Base-by-base conservation (phyloP, 2,113 vertebrate species). In the Myrmecobius fasciatus region DNA sequence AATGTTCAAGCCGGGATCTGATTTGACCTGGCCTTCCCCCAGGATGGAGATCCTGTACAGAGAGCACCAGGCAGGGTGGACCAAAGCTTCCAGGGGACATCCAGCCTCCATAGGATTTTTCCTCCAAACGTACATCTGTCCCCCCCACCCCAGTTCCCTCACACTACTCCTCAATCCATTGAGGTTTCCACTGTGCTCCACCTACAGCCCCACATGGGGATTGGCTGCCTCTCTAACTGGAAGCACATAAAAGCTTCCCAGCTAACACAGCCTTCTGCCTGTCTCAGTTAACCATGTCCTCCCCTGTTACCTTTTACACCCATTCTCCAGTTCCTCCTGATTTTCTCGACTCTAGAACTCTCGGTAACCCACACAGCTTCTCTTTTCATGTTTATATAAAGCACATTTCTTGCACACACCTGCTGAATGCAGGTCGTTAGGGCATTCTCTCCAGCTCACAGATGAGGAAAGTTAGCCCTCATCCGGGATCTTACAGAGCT, bases 321-420 rank as follows among this genome's bases (percentile, higher is more conserved):
- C n/a, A 24, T 43, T 83, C n/a, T 83, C n/a, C n/a, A 20, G 14
- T 75, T n/a, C 12, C 31, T 67, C 31, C 56, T 17, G 12, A 17
- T 14, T 83, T n/a, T 24, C 67, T 83, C 22, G n/a, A 24, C n/a
- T 17, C 4, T 22, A 36, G 36, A 75, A 17, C 31, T 75, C 60
- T 75, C 2, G 14, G 31, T n/a, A 36, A 9, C 3, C 43, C 5
- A 43, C 20, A 8, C 24, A 14, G 1, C 11, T 0, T 3, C 5
- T 31, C 12, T 31, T 14, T n/a, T 20, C 28, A 1, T 4, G 67
- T 8, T 22, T 22, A 8, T 43, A 83, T 2, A 22, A 83, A 83
- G 67, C 1, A 2, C 67, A 43, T 83, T 83, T 83, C n/a, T 43
- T 24, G 22, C 67, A 24, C 31, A 17, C 6, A 22, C 17, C 67